Evolutionary conservation across 2,113 vertebrate genomes (phyloP).

Genomic region (Nipponia nippon): DNA sequence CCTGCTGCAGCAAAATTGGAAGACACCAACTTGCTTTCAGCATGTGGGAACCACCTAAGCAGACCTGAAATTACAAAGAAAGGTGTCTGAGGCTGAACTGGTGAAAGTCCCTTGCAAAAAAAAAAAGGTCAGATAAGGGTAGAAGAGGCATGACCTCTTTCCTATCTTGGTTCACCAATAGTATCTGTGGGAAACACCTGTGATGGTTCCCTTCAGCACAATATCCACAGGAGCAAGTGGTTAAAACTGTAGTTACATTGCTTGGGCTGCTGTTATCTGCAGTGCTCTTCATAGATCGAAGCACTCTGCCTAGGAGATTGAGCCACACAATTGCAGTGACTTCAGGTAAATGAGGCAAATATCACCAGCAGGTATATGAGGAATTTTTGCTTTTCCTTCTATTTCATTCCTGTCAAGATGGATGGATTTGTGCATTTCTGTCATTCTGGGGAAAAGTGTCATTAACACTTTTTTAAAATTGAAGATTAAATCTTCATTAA

Average conservation of each 20-base stretch:
- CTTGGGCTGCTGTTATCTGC: background rate
- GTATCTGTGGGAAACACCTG: background rate
- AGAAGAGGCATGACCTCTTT: background rate
- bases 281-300: background rate
- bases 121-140: background rate
- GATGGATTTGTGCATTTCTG: background rate
- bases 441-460: background rate
- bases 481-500: background rate
- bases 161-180: background rate
- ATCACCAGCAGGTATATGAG: background rate
- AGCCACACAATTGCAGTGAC: rapidly evolving
- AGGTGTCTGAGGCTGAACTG: background rate
- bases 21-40: background rate
- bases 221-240: background rate
- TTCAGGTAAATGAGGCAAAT: background rate
- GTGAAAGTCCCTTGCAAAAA: background rate
- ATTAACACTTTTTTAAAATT: background rate
- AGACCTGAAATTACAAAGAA: background rate
- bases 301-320: background rate
- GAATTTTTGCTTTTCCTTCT: background rate
- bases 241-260: rapidly evolving
- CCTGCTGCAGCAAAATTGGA: background rate
- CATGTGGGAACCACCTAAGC: background rate
- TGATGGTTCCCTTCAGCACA: background rate
- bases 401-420: background rate